Evolutionary conservation across 53 echinoderm and acorn worm species (phyloP).

Genomic region (Arbacia lixula): DNA sequence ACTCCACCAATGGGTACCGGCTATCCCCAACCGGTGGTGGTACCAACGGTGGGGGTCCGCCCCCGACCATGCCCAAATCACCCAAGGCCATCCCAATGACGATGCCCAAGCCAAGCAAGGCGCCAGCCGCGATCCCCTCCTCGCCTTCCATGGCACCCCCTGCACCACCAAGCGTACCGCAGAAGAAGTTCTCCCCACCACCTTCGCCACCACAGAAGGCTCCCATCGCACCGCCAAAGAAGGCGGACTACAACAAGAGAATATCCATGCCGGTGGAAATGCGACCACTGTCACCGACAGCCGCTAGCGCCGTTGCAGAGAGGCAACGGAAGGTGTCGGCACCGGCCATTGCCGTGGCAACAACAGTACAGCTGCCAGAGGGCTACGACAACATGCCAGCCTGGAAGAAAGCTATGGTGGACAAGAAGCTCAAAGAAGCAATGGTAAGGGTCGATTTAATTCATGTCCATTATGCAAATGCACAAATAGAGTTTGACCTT

Average conservation of each 20-base stretch:
- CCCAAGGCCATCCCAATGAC: conserved; percentile 29
- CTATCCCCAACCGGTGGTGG: conserved; percentile 13
- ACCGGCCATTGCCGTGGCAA: not conserved
- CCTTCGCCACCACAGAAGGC: conserved; percentile 41
- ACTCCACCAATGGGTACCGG: conserved; percentile 43
- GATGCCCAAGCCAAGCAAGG: conserved; percentile 36
- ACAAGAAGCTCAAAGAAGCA: conserved; percentile 80
- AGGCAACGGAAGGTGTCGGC: conserved; percentile 35
- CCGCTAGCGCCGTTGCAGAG: not conserved
- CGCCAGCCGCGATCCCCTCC: not conserved
- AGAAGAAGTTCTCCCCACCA: conserved; percentile 8
- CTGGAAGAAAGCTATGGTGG: conserved; percentile 91
- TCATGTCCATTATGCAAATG: too few species aligned
- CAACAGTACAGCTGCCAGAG: conserved; percentile 52
- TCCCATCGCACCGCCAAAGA: conserved; percentile 12
- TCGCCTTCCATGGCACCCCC: conserved; percentile 5
- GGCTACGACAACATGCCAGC: conserved; percentile 63
- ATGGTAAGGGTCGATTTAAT: conserved; percentile 79
- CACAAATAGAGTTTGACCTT: too few species aligned
- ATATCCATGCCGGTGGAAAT: conserved; percentile 36
- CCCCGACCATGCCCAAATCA: conserved; percentile 35
- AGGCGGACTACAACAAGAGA: conserved; percentile 47
- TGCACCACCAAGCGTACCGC: conserved; percentile 8
- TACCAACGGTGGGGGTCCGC: conserved; percentile 12
- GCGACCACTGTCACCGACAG: conserved; percentile 39